phyloP scores from a whole-genome alignment of 2,113 vertebrate species.

The Aspidoscelis tigris region DNA sequence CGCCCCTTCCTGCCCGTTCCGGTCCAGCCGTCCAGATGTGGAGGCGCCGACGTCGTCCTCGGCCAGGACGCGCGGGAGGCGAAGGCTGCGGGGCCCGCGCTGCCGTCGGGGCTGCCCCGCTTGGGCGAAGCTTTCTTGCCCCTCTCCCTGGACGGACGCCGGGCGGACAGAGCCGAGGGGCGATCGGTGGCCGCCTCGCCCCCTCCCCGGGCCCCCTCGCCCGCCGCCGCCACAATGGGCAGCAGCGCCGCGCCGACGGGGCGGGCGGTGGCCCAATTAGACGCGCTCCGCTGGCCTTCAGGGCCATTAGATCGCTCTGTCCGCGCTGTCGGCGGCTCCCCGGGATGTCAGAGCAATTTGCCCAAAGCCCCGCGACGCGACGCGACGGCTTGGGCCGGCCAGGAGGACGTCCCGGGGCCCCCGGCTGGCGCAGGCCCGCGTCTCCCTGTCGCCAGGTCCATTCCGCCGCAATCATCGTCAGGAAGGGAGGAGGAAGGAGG shows the following conservation, averaged over 20 bases:
- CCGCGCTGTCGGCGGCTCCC: slow-evolving; percentile 75
- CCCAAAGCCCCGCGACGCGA: slow-evolving; percentile 78
- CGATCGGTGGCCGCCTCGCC: neutral
- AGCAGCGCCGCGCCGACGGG: slow-evolving; percentile 35
- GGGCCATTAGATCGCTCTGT: slow-evolving; percentile 81
- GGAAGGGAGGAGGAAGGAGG: slow-evolving; percentile 23
- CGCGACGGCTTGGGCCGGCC: slow-evolving; percentile 68
- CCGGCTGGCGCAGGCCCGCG: slow-evolving; percentile 74
- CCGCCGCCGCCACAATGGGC: slow-evolving; percentile 50
- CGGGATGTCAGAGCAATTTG: slow-evolving; percentile 86
- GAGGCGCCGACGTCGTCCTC: too few relatives aligned
- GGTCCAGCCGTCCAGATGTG: too few relatives aligned
- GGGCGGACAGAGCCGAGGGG: too few relatives aligned
- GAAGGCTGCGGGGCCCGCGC: too few relatives aligned
- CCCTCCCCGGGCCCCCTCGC: slow-evolving; percentile 54
- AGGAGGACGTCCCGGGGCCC: slow-evolving; percentile 50
- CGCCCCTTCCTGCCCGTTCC: too few relatives aligned
- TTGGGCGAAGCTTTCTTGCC: too few relatives aligned
- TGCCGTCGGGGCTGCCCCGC: too few relatives aligned
- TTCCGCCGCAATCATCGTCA: slow-evolving; percentile 54
- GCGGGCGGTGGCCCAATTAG: slow-evolving; percentile 69
- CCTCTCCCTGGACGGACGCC: too few relatives aligned
- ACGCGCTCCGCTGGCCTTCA: slow-evolving; percentile 82
- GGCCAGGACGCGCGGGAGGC: too few relatives aligned
- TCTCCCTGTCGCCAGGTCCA: slow-evolving; percentile 77